Evolutionary conservation across 2,797 vertebrate genomes (phyloP).

Genomic region (Aeoliscus strigatus): DNA sequence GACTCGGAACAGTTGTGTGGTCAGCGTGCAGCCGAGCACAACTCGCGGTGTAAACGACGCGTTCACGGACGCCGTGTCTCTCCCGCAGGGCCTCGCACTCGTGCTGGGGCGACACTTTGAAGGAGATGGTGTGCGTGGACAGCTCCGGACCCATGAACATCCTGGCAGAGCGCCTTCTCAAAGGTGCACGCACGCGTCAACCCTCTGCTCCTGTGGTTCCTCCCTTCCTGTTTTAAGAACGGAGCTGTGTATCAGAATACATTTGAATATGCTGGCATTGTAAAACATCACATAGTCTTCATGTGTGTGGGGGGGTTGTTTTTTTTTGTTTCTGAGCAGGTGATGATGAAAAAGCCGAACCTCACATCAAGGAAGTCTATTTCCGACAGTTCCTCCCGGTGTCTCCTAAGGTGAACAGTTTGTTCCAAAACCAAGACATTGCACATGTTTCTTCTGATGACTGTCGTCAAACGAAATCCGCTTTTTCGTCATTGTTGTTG

Average conservation of each 20-base stretch:
- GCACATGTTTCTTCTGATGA: no score
- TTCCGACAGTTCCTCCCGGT: constrained; percentile 87
- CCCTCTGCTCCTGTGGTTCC: no score
- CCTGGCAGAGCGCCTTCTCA: constrained; percentile 82
- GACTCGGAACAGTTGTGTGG: constrained; percentile 82
- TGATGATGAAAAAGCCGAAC: constrained; percentile 61
- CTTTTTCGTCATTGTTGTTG: not conserved
- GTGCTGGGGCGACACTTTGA: constrained; percentile 78
- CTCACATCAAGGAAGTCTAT: constrained; percentile 79
- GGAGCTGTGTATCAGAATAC: no score
- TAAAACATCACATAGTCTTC: no score
- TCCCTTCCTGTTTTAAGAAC: no score
- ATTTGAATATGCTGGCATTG: no score
- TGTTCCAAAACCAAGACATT: no score
- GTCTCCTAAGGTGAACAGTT: constrained; percentile 79
- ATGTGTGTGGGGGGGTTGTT: no score
- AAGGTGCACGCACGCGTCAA: constrained; percentile 72
- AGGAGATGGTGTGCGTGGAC: constrained; percentile 85
- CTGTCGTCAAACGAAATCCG: no score
- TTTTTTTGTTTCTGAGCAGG: constrained; percentile 61
- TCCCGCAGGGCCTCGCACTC: constrained; percentile 78
- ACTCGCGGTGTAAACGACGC: no score
- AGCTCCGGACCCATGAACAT: constrained; percentile 80
- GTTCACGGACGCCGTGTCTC: accelerated
- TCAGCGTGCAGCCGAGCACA: constrained; percentile 44